Conservation (phyloP, 2,888 invertebrate genomes). For the Polydrusus tereticollis region DNA sequence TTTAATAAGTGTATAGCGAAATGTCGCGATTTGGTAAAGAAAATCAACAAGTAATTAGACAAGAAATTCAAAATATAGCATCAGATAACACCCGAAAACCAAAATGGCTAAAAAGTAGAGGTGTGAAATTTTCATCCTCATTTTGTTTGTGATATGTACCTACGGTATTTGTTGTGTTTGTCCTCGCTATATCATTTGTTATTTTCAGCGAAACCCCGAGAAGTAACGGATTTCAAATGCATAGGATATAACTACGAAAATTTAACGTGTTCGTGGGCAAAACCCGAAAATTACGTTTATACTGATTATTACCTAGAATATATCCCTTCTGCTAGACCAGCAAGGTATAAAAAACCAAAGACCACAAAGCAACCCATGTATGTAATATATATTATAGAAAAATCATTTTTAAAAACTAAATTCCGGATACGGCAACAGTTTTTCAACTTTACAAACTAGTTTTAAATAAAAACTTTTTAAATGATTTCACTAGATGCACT, state of each 20-base stretch:
- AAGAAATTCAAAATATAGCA: no score
- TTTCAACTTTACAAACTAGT: no score
- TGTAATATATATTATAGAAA: conserved; percentile 41
- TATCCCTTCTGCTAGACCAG: conserved; percentile 65
- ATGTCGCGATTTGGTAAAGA: no score
- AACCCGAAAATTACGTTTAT: conserved; percentile 70
- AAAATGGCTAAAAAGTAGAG: no score
- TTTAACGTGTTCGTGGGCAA: conserved; percentile 81
- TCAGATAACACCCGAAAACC: no score
- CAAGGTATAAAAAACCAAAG: conserved; percentile 56
- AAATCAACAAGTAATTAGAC: no score
- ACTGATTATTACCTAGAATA: conserved; percentile 72
- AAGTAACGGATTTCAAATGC: conserved; percentile 75
- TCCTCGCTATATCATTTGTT: neutral
- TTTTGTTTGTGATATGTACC: neutral
- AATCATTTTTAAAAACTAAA: conserved; percentile 38
- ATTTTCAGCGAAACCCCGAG: conserved; percentile 38
- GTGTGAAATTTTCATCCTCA: no score
- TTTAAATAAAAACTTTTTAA: no score
- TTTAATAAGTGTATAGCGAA: no score
- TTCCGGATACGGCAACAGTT: conserved; percentile 11
- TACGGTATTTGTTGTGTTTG: conserved; percentile 4
- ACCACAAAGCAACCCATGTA: conserved; percentile 11
- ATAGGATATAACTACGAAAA: conserved; percentile 80
- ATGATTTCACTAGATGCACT: neutral